Evolutionary conservation across 2,888 invertebrate species (phyloP), one percentile per base, ranked within the genome.

Genomic region (Apamea epomidion): DNA sequence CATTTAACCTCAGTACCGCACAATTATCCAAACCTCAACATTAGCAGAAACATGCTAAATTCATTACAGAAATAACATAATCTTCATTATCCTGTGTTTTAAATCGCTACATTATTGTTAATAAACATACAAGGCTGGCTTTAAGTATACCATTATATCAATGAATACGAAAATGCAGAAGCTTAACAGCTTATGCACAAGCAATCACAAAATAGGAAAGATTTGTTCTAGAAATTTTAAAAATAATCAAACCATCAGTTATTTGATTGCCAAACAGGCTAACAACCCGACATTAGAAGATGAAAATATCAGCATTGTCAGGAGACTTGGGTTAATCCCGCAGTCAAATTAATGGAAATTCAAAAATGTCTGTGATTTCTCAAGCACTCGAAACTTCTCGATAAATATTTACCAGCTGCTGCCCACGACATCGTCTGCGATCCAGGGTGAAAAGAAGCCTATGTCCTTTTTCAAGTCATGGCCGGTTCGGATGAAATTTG

Each of bases 81-180:
- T 86, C 73, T 78, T 80, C 88, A 89, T 88, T 89, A 87, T 78
- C 65, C 78, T 84, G 81, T 74, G 74, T 87, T 86, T 84, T 81
- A 86, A 84, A 86, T 84, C 81, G 77, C 79, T 81, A 72, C 45
- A 89, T 89, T 84, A 89, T 85, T 87, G 82, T 79, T 90, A 89
- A 87, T 89, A 89, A 87, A 86, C 82, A 87, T 45, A 89, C 86
- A 90, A 90, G 90, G 90, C 67, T 90, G 70, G 60, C 68, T 82
- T 10, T 85, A 85, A 90, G 84, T 89, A 67, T 81, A 89, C 80
- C 78, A 85, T 87, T 87, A 89, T 65, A 67, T 1, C 69, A 78
- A 54, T n/a, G 4, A 4, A 64, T 10, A 84, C 0, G 14, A 21
- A 71, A 62, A 48, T 2, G 7, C 74, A 86, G 76, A 84, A 86